phyloP scores from a whole-genome alignment of 2,113 vertebrate genomes.

The Sturnus vulgaris region DNA sequence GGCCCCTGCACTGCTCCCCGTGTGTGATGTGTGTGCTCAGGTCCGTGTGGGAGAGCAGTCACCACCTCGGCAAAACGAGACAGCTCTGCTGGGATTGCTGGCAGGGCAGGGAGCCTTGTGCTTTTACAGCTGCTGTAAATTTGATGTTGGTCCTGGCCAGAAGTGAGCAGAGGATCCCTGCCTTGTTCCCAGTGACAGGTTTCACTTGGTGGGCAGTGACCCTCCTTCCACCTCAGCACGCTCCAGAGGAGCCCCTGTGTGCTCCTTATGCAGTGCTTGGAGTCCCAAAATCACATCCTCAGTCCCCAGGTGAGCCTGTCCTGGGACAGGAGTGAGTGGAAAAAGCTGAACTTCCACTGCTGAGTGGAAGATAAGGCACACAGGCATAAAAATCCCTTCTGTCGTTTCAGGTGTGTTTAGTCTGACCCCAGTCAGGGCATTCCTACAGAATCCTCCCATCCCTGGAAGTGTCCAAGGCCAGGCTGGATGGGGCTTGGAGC shows the following conservation, averaged over 20 bases:
- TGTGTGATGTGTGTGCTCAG: rapidly evolving
- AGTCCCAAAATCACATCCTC: neutral
- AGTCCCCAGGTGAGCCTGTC: rapidly evolving
- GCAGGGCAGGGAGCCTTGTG: neutral
- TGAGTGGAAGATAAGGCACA: neutral
- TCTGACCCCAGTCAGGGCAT: neutral
- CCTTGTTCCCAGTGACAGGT: neutral
- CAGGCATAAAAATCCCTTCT: neutral
- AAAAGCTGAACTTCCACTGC: neutral
- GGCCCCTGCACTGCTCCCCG: neutral
- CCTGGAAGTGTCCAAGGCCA: neutral
- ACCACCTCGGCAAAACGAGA: neutral
- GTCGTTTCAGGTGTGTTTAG: rapidly evolving
- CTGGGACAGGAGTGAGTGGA: rapidly evolving
- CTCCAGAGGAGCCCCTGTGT: rapidly evolving
- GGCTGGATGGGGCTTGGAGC: rapidly evolving
- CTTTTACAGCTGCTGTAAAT: neutral
- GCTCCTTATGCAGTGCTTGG: rapidly evolving
- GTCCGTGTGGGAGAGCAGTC: rapidly evolving
- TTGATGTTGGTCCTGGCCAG: neutral
- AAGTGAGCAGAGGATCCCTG: neutral
- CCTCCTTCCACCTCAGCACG: rapidly evolving
- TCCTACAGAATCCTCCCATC: neutral
- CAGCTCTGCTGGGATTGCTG: neutral
- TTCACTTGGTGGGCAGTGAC: rapidly evolving